These are phyloP conservation scores for Ancistrus triradiatus DNA, from an alignment of 2,113 vertebrate species.

Conservation along the genomic window DNA sequence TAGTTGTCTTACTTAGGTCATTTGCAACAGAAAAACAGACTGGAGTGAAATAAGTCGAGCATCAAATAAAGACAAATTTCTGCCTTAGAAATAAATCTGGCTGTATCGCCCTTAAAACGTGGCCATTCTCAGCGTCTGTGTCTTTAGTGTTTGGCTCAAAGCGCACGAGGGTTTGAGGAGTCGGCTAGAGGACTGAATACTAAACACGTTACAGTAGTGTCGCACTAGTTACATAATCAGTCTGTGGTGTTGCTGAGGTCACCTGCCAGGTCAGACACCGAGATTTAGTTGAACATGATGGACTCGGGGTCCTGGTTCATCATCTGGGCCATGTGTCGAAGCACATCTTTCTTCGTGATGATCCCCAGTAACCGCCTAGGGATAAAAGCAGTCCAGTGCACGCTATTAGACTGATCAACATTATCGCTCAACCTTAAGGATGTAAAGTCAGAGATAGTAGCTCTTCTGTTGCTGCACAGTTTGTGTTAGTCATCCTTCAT, in stretches of 20 bases:
- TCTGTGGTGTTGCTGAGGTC: conserved; percentile 7
- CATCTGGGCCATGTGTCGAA: conserved; percentile 98
- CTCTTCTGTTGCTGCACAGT: too few relatives aligned
- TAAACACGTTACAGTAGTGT: conserved; percentile 40
- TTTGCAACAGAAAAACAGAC: not conserved
- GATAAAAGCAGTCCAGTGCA: not conserved
- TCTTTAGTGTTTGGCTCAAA: conserved; percentile 17
- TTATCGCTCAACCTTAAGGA: not conserved
- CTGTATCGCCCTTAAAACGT: too few relatives aligned
- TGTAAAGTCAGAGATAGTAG: too few relatives aligned
- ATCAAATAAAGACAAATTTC: too few relatives aligned
- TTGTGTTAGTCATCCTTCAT: too few relatives aligned
- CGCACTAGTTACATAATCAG: conserved; percentile 39
- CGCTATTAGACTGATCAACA: too few relatives aligned
- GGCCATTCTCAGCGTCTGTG: too few relatives aligned
- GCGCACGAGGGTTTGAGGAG: conserved; percentile 11
- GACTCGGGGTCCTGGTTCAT: conserved; percentile 87
- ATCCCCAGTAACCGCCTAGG: conserved; percentile 71
- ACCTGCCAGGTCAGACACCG: not conserved
- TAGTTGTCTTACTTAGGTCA: too few relatives aligned
- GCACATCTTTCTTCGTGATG: conserved; percentile 95
- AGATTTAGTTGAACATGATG: conserved; percentile 40
- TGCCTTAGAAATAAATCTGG: too few relatives aligned
- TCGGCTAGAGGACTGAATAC: conserved; percentile 12
- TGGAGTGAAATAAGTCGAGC: too few relatives aligned